These are phyloP conservation scores for Cybosia mesomella DNA, from an alignment of 2,888 invertebrate genomes.

Conservation along the genomic window DNA sequence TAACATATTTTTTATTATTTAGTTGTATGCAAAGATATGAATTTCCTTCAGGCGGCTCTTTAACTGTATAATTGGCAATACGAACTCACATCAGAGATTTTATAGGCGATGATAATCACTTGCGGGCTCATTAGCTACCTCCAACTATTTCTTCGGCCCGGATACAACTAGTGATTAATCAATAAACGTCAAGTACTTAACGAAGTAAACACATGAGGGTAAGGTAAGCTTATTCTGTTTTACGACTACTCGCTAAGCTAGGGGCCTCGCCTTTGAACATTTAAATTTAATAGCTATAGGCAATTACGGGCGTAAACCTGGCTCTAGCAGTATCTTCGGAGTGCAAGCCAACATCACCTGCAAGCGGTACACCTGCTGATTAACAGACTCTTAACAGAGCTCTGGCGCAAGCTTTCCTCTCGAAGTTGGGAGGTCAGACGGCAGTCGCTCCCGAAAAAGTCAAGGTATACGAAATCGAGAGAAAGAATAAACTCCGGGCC, in stretches of 20 bases:
- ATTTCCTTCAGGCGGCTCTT: neutral
- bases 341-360: neutral
- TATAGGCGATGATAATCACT: slow-evolving; percentile 44
- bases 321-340: neutral
- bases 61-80: slow-evolving; percentile 1
- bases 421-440: neutral
- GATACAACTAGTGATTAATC: slow-evolving; percentile 18
- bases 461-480: too few species aligned
- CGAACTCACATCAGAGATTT: slow-evolving; percentile 29
- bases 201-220: neutral
- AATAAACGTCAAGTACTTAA: slow-evolving; percentile 5
- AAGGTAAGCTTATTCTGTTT: neutral
- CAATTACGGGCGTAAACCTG: neutral
- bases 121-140: slow-evolving; percentile 25
- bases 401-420: neutral
- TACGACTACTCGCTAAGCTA: neutral
- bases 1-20: too few species aligned
- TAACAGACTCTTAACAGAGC: too few species aligned
- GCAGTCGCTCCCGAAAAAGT: too few species aligned
- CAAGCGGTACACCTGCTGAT: too few species aligned
- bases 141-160: slow-evolving; percentile 18
- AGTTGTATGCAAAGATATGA: neutral
- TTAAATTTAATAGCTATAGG: neutral
- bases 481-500: too few species aligned
- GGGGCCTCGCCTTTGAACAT: neutral